Evolutionary conservation across 2,113 vertebrate genomes (phyloP), one percentile per base, ranked within the genome.

Genomic region (Anseranas semipalmata): DNA sequence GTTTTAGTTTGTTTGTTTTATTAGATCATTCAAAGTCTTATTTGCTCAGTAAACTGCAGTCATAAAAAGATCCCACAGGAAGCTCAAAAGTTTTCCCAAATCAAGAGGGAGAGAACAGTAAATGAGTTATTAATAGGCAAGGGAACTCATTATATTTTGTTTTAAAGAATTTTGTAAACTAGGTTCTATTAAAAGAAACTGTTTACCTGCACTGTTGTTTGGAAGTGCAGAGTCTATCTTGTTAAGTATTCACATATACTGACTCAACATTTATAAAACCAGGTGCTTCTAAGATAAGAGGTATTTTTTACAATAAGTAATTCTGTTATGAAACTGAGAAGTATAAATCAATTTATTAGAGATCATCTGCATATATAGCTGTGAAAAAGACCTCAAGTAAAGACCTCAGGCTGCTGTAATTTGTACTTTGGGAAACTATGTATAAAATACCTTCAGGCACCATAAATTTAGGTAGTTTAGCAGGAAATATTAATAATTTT

Each of bases 331-430:
- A 93, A 92, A 82, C 33, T 71, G n/a, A 86, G 33, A 85, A 89
- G 19, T 91, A 75, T 48, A 90, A 94, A 92, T 94, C 74, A 83
- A 87, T 80, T 91, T 92, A 87, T 94, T 87, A 83, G 83, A 87
- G 74, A 89, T 85, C 33, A 92, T 93, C 66, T 82, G 58, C 73
- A 82, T 79, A 65, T 37, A 72, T 56, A 92, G 28, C 20, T 81
- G n/a, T 78, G 80, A 82, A 78, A 95, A 85, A 80, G 62, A 48
- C 72, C 45, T 66, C 30, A 43, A 48, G 72, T 30, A 68, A 89
- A 41, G 70, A 79, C 79, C 4, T 53, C 50, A 53, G 37, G 53
- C 22, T 87, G 45, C 25, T 88, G 63, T 55, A 95, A 94, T 91
- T 95, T 91, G 32, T 90, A 60, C 24, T 85, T 89, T 68, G 71